Evolutionary conservation across 2,888 invertebrate species (phyloP), one percentile per base, ranked within the genome.

Genomic region (Drosophila sordidula): DNA sequence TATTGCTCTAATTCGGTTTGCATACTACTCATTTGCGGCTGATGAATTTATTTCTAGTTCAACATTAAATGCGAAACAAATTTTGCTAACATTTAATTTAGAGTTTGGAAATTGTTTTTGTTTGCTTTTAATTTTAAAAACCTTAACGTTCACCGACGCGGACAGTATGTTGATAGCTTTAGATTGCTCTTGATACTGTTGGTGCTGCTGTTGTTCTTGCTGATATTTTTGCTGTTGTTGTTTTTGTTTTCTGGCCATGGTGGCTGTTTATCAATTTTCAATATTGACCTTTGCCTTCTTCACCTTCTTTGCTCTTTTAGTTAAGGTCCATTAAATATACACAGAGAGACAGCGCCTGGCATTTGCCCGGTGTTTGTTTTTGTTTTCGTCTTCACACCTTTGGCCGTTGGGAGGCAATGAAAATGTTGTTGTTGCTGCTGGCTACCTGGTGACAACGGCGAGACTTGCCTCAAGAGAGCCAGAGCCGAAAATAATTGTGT

Each of bases 41-140:
- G 77, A 69, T 78, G 70, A 61, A 71, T 63, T 67, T 59, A 46
- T 68, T 78, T 68, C 64, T 73, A 61, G 66, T 69, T 49, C 54
- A 51, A 64, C 77, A 68, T 65, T 74, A 56, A 80, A 83, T 61
- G 70, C 49, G 34, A 59, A 71, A 54, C 57, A 50, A 72, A 69
- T 71, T 61, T 79, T 54, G 51, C 54, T 58, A 25, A 70, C 76
- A 83, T 68, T 83, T 46, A 51, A 61, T 73, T 61, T 54, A 14
- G 41, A 55, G 63, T 64, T 54, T 61, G 14, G 45, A 58, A 64
- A 70, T 65, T 87, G 85, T 85, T 85, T 87, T 65, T 85, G 85
- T 85, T 85, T 89, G 70, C 72, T 87, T 85, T 85, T 85, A 89
- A 85, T 85, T 85, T 89, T 87, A 69, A 38, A 84, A 71, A 84